These are phyloP conservation scores for Actias luna DNA, from an alignment of 2,888 invertebrate species.

Conservation along the genomic window DNA sequence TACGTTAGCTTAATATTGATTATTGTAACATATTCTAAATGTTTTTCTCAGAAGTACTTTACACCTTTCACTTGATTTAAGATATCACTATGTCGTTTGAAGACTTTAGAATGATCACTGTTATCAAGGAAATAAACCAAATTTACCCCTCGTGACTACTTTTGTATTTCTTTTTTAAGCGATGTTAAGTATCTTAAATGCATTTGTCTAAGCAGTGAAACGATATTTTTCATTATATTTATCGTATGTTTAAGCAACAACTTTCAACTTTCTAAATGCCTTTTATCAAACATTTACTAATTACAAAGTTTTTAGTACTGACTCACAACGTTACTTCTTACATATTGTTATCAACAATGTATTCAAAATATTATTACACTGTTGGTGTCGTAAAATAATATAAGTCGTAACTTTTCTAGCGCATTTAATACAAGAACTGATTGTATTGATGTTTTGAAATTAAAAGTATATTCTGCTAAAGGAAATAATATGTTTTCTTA, in stretches of 20 bases:
- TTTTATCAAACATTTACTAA: slow-evolving; percentile 10
- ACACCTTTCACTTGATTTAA: no score
- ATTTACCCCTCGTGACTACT: not conserved
- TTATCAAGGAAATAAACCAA: not conserved
- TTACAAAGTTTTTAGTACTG: slow-evolving; percentile 9
- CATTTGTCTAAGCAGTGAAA: not conserved
- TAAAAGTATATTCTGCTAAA: not conserved
- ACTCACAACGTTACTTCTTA: not conserved
- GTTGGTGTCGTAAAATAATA: not conserved
- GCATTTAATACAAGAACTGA: not conserved
- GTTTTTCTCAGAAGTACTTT: no score
- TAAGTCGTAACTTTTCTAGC: not conserved
- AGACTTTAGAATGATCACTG: not conserved
- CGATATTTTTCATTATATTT: not conserved
- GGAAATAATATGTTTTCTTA: not conserved
- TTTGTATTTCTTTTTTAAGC: not conserved
- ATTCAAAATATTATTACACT: not conserved
- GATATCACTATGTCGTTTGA: not conserved
- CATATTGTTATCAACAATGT: not conserved
- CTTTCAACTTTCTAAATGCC: slow-evolving; percentile 9
- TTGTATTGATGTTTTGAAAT: no score
- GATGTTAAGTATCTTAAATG: not conserved
- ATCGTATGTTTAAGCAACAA: not conserved
- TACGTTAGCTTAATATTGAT: no score
- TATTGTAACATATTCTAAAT: no score